Conservation (phyloP, 2,797 vertebrate genomes). For the Poliocrania exsul region DNA sequence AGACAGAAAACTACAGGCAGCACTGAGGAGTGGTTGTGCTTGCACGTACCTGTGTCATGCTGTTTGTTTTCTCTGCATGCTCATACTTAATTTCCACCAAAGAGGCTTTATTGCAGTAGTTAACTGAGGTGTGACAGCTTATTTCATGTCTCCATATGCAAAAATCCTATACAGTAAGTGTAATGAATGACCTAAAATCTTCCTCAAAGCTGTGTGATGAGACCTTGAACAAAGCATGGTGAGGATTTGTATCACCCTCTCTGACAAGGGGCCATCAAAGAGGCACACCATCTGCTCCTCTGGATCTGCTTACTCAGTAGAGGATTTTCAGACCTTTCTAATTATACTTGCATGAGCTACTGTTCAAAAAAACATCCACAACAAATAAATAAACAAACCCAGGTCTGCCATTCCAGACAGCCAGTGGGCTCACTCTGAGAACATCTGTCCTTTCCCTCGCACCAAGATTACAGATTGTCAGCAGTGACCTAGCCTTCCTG, state of each 20-base stretch:
- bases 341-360: constrained; percentile 5
- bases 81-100: not conserved
- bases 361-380: not conserved
- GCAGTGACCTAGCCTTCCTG: not conserved
- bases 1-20: not conserved
- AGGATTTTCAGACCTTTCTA: constrained; percentile 16
- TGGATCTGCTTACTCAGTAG: not conserved
- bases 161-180: not conserved
- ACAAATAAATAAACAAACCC: not conserved
- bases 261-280: not conserved
- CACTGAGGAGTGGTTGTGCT: not conserved
- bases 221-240: not conserved
- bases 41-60: not conserved
- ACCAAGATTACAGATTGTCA: not conserved
- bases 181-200: not conserved
- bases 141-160: not conserved
- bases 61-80: constrained; percentile 3
- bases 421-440: not conserved
- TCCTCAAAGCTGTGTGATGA: not conserved
- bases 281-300: not conserved
- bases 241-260: not conserved
- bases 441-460: constrained; percentile 17
- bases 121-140: not conserved
- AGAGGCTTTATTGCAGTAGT: not conserved
- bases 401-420: not conserved